Evolutionary conservation across 2,113 vertebrate genomes (phyloP).

Genomic region (Alaudala cheleensis): DNA sequence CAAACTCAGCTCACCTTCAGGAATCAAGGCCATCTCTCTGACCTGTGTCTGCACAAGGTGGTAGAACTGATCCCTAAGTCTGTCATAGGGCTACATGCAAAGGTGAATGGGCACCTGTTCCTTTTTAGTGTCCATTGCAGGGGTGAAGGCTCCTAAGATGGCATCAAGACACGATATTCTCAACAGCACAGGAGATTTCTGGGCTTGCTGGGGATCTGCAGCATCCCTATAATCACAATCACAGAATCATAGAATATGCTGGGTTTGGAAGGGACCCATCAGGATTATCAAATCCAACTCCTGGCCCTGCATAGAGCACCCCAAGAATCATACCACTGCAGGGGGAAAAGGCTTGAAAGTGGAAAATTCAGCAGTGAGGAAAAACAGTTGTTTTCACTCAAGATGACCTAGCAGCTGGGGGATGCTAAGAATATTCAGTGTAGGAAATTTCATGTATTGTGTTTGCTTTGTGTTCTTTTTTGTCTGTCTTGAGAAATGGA

Average conservation of each 20-base stretch:
- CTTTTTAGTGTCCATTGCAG: neutral
- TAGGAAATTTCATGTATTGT: neutral
- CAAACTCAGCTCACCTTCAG: neutral
- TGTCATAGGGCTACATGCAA: neutral
- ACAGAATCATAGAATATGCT: neutral
- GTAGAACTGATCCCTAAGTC: neutral
- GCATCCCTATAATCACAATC: neutral
- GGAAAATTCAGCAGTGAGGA: neutral
- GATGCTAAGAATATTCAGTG: neutral
- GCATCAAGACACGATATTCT: neutral
- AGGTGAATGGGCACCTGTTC: fast-evolving
- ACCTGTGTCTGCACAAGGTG: neutral
- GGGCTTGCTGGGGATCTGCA: neutral
- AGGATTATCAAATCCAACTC: neutral
- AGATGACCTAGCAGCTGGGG: neutral
- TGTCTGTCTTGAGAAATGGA: neutral
- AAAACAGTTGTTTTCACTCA: neutral
- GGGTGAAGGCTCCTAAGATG: neutral
- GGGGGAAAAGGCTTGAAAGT: neutral
- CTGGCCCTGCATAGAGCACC: neutral
- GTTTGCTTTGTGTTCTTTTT: neutral
- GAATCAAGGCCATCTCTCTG: neutral
- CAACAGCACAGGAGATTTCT: neutral
- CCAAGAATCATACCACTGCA: neutral
- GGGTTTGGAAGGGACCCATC: neutral